phyloP scores from a whole-genome alignment of 2,888 invertebrate species.

The Melanchra persicariae region DNA sequence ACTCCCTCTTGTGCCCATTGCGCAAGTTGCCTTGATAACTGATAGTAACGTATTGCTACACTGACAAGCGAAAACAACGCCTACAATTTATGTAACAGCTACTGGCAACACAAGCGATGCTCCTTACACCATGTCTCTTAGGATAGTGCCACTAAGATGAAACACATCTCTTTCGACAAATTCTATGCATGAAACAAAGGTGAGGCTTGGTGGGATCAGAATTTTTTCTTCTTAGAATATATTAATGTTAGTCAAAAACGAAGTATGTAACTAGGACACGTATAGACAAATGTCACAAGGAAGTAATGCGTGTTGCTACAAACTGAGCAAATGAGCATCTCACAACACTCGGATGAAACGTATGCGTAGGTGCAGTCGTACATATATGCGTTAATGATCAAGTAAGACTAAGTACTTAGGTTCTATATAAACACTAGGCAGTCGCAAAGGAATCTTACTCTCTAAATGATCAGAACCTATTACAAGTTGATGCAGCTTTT shows the following conservation, averaged over 20 bases:
- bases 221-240: slow-evolving; percentile 7
- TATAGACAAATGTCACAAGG: slow-evolving; percentile 38
- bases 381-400: slow-evolving; percentile 42
- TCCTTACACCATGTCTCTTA: slow-evolving; percentile 60
- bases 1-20: slow-evolving; percentile 77
- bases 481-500: slow-evolving; percentile 33
- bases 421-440: slow-evolving; percentile 22
- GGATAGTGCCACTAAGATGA: slow-evolving; percentile 50
- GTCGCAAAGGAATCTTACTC: slow-evolving; percentile 9
- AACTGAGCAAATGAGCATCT: slow-evolving; percentile 53
- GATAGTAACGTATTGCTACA: slow-evolving; percentile 84
- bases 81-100: slow-evolving; percentile 80
- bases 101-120: slow-evolving; percentile 63
- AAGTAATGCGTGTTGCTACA: slow-evolving; percentile 26
- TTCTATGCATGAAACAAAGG: slow-evolving; percentile 25
- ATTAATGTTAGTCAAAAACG: slow-evolving; percentile 25
- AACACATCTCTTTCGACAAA: slow-evolving; percentile 34
- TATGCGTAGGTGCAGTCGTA: slow-evolving; percentile 23
- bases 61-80: slow-evolving; percentile 80
- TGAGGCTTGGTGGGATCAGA: slow-evolving; percentile 4
- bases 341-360: slow-evolving; percentile 50
- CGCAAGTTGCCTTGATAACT: slow-evolving; percentile 81
- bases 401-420: slow-evolving; percentile 11
- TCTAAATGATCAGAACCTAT: neutral
- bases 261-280: slow-evolving; percentile 47